Evolutionary conservation across 2,888 invertebrate genomes (phyloP), one percentile per base, ranked within the genome.

Genomic region (Polyommatus iphigenia): DNA sequence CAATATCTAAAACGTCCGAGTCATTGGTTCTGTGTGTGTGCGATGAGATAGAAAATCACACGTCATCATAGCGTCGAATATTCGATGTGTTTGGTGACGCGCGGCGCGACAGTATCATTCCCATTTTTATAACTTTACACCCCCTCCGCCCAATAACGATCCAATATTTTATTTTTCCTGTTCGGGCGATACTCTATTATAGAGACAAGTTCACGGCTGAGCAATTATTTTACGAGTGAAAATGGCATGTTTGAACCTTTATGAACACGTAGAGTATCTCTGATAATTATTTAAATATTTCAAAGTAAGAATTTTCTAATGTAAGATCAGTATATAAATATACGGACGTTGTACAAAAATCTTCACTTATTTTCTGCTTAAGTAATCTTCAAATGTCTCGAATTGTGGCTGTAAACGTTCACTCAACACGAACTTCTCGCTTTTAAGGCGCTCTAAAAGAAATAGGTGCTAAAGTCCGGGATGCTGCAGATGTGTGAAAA

Each of bases 1-100:
- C 54, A 50, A 75, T 54, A 29, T 75, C 50, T 29, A 54, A 75
- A 32, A 54, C 41, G 54, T 75, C 24, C 75, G 29, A 46, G 29
- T 7, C 75, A 50, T 75, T 75, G 75, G 54, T 75, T 75, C 54
- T 50, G 54, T 54, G n/a, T 20, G 75, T 75, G 75, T 29, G 75
- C 75, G 46, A 54, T 29, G 75, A 75, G 46, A 54, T 50, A 29
- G 75, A 75, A 75, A 75, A 75, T 75, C 75, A 75, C 75, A 75
- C 50, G 75, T 46, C 75, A 54, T 75, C 54, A 75, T 54, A 75
- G 24, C 75, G 8, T 29, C 75, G 54, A 75, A 75, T 75, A 75
- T 75, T 75, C 29, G 75, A 75, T 50, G 8, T 75, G 75, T 75
- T 67, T 29, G 24, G 29, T 18, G 67, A 67, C 29, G 67, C 67